A percentile compares a stretch with the other conserved stretches of the same genome.
These are phyloP conservation scores for Diaperis boleti DNA, from an alignment of 2,888 invertebrate genomes.

Conservation along the genomic window DNA sequence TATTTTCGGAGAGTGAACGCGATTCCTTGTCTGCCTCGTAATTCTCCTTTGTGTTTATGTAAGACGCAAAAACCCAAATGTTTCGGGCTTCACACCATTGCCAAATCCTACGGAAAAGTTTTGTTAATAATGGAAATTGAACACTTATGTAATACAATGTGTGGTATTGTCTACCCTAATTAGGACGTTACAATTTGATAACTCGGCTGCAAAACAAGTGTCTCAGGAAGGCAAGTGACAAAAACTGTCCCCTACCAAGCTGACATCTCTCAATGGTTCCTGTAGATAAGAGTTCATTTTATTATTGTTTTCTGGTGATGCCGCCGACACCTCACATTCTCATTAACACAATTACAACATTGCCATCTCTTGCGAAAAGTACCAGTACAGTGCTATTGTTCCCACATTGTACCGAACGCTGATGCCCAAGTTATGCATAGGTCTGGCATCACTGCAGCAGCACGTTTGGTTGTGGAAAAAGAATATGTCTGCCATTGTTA, in stretches of 20 bases:
- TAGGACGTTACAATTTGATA: no score
- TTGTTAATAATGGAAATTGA: not conserved
- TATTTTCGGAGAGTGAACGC: not conserved
- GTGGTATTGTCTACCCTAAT: conserved; percentile 37
- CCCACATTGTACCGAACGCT: no score
- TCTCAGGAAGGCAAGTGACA: conserved; percentile 23
- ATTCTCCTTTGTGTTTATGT: not conserved
- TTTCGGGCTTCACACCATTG: conserved; percentile 12
- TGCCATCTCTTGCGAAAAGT: no score
- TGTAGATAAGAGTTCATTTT: no score
- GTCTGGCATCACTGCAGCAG: no score
- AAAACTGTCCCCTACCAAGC: not conserved
- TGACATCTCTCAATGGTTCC: not conserved
- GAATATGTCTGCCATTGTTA: no score
- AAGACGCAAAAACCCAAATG: conserved; percentile 8
- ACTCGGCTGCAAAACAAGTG: conserved; percentile 42
- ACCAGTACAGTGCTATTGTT: no score
- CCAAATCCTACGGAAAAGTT: not conserved
- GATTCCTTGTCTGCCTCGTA: not conserved
- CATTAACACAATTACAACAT: no score
- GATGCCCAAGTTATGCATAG: no score
- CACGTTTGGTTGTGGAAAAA: no score
- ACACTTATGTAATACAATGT: conserved; percentile 1
- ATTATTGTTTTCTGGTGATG: no score
- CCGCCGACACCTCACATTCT: no score